Conservation (phyloP, 2,888 invertebrate species). For the Aproaerema taeniolella region DNA sequence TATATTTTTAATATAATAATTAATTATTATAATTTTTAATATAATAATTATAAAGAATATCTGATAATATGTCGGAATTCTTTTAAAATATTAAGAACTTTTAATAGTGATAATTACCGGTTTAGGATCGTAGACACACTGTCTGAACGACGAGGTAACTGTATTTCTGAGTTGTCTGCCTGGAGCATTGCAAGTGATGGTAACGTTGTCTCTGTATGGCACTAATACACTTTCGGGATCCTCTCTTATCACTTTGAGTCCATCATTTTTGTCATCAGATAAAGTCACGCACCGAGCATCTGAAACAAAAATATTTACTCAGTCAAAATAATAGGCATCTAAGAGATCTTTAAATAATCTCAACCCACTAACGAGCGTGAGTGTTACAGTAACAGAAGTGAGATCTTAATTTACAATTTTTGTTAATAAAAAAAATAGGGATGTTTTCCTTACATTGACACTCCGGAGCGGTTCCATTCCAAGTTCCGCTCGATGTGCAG, state of each 20-base stretch:
- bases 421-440: conserved; percentile 6
- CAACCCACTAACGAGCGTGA: no score
- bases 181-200: conserved; percentile 86
- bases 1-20: not conserved
- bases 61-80: not conserved
- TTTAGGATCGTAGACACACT: conserved; percentile 97
- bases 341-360: no score
- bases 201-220: conserved; percentile 94
- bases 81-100: not conserved
- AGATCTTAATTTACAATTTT: no score
- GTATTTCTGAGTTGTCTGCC: conserved; percentile 89
- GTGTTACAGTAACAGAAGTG: no score
- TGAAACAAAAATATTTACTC: conserved; percentile 44
- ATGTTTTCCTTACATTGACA: conserved; percentile 91
- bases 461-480: conserved; percentile 96
- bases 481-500: conserved; percentile 92
- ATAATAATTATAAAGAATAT: not conserved
- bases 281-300: conserved; percentile 94
- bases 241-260: conserved; percentile 85
- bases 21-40: no score
- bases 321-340: not conserved
- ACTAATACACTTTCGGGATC: conserved; percentile 91
- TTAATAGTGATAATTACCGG: conserved; percentile 62
- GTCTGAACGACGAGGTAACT: conserved; percentile 89
- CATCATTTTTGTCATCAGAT: conserved; percentile 92